Evolutionary conservation across 1,140 invertebrate genomes (phyloP), one percentile per base, ranked within the genome.

Genomic region (Diplogasteroides magnus): DNA sequence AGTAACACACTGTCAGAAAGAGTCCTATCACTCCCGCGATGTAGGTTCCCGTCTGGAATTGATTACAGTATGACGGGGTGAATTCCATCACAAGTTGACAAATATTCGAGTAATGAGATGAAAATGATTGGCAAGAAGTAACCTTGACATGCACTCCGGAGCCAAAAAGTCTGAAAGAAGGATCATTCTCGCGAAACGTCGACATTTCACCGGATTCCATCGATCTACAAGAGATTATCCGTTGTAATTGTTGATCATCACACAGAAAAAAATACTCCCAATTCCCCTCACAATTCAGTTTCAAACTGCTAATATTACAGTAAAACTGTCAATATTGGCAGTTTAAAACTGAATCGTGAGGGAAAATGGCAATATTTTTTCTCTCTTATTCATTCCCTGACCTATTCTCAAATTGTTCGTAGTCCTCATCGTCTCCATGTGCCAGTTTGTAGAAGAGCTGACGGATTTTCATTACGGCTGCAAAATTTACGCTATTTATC

Each of bases 121-220:
- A 11, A 13, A 65, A 23, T 19, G 15, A 29, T 14, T 23, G 48
- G 37, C 23, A 23, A 31, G 13, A 63, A 26, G 32, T 13, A 29
- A 72, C 70, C 61, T 72, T 72, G n/a, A 72, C 70, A 60, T 72
- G 70, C 29, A 72, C 70, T 31, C 67, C 67, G 37, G 70, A 67
- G 3, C 70, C 65, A 27, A 72, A 72, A 31, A 72, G 28, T 19
- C 70, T 57, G 26, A 72, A 72, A 13, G 64, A 59, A 3, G 58
- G 58, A 60, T 72, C 70, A 37, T 72, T 72, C 37, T 72, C 70
- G 14, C 65, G 29, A 65, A 72, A 72, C 2, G 70, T 72, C 6
- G 59, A 55, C 28, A 72, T 59, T 23, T 72, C 70, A 0, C 64
- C 61, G n/a, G n/a, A n/a, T n/a, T n/a, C n/a, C n/a, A n/a, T n/a